Base-by-base conservation (phyloP, 92 coral and sea anemone species). In the Muricea muricata region DNA sequence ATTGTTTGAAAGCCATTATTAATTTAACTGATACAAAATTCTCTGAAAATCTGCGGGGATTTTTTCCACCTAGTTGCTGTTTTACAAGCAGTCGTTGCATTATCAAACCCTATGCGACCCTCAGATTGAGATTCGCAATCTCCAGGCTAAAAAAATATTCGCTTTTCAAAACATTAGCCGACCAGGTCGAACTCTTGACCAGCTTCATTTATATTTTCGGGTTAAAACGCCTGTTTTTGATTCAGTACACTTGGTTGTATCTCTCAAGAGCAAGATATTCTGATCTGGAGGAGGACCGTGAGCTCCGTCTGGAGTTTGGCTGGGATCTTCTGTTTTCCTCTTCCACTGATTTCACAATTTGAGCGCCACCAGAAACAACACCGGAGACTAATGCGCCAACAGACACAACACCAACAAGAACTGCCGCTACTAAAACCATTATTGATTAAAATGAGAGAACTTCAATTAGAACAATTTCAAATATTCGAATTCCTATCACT, bases 351-450 rank as follows among this genome's bases (percentile, higher is more conserved):
- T 63, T 32, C 18, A 26, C n/a, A 13, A 63, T 63, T 26, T 63
- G 70, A 15, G 3, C 21, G 1, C 37, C 18, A 10, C 70, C 37
- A 63, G 70, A 63, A 3, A 63, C 70, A 0, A 63, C 37, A 15
- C 18, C 70, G 1, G 70, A 63, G 1, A 63, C 70, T 29, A 63
- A 63, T 63, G 70, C 70, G 4, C 70, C 70, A 13, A 63, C 15
- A 20, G 70, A 63, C 17, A 63, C 15, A 3, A 63, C 37, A 10
- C 70, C 70, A 28, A 63, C 70, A 12, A 63, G 21, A 6, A 63
- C 35, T 25, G 70, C 70, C 8, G 70, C 70, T 13, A 63, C 30
- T 28, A 63, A 20, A 26, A 63, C 70, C 70, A 63, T 63, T 63
- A n/a, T 26, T 63, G 42, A 0, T 8, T 10, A 60, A 8, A 24